phyloP scores from a whole-genome alignment of 2,888 invertebrate species.

The Strigamia maritima region DNA sequence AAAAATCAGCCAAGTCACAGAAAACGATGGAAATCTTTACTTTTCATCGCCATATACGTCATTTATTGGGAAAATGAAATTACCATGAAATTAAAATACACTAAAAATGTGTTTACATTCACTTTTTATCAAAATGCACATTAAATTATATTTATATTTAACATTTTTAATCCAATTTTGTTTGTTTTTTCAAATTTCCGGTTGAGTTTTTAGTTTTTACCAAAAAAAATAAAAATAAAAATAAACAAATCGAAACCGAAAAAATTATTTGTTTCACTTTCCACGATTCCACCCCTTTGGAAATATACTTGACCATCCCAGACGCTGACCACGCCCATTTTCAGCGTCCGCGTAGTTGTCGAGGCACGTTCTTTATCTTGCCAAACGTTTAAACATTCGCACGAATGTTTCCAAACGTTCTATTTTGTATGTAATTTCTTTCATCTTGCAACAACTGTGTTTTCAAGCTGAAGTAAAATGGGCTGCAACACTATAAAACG shows the following conservation, averaged over 20 bases:
- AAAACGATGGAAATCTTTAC: constrained; percentile 7
- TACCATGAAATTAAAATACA: background rate
- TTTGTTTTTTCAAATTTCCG: background rate
- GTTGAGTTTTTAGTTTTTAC: too few relatives aligned
- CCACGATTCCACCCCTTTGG: background rate
- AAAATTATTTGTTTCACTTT: background rate
- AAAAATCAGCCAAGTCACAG: constrained; percentile 25
- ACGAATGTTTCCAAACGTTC: background rate
- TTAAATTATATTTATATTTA: too few relatives aligned
- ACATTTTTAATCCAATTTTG: too few relatives aligned
- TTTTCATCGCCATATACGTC: background rate
- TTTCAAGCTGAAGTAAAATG: background rate
- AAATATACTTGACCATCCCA: background rate
- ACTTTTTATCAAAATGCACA: background rate
- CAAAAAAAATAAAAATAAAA: too few relatives aligned
- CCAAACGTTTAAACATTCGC: background rate
- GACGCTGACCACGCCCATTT: background rate
- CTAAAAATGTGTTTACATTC: background rate
- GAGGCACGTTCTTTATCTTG: background rate
- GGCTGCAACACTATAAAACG: background rate
- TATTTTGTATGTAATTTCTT: background rate
- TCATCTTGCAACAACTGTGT: background rate
- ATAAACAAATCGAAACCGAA: background rate
- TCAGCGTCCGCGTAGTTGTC: background rate
- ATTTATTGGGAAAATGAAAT: constrained; percentile 19